A percentile compares a stretch with the other conserved stretches of the same genome.
Evolutionary conservation across 2,888 invertebrate genomes (phyloP).

Genomic region (Alentia gelatinosa): DNA sequence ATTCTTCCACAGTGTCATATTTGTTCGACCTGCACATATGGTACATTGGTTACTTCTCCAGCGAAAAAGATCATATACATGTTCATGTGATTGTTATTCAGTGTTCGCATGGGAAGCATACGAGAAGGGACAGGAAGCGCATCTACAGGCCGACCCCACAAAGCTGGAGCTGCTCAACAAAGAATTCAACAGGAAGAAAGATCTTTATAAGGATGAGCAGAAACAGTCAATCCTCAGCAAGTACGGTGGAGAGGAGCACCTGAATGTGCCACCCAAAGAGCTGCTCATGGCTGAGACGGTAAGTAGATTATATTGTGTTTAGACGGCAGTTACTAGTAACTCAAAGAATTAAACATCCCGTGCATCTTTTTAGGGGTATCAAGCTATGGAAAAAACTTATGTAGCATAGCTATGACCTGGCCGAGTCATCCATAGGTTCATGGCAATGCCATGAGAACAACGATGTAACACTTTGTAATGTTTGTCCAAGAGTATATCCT

Average conservation of each 20-base stretch:
- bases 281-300: conserved; percentile 93
- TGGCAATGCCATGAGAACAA: too few relatives aligned
- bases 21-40: not conserved
- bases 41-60: not conserved
- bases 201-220: conserved; percentile 92
- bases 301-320: too few relatives aligned
- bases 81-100: conserved; percentile 66
- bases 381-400: too few relatives aligned
- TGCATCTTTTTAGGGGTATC: too few relatives aligned
- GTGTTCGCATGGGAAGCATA: conserved; percentile 99
- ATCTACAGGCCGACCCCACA: conserved; percentile 96
- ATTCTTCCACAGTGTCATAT: not conserved
- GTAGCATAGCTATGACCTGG: too few relatives aligned
- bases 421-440: too few relatives aligned
- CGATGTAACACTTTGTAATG: too few relatives aligned
- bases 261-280: conserved; percentile 91
- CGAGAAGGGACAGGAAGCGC: conserved; percentile 82
- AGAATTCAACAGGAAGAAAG: conserved; percentile 94
- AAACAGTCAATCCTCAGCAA: conserved; percentile 91
- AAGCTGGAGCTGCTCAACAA: conserved; percentile 94
- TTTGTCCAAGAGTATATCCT: too few relatives aligned
- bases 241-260: conserved; percentile 96
- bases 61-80: not conserved
- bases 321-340: too few relatives aligned
- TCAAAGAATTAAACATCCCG: too few relatives aligned